Evolutionary conservation across 2,888 invertebrate genomes (phyloP), one percentile per base, ranked within the genome.

Genomic region (Thera britannica): DNA sequence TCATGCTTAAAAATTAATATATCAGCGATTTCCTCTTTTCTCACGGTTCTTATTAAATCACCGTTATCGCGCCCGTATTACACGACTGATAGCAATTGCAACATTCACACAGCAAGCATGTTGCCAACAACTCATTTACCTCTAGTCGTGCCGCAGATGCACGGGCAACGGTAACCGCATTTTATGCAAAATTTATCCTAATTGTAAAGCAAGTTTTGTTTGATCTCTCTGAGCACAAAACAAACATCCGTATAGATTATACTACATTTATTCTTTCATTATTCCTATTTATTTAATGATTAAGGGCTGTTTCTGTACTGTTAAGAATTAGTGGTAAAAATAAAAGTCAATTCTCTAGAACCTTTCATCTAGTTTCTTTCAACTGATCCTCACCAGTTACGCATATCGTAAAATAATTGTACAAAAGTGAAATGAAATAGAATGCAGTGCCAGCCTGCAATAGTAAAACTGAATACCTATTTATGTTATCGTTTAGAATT

Each of bases 41-140:
- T 75, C 77, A 76, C 76, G 74, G 68, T 63, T 71, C 65, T 76
- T 70, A 78, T 80, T 72, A 73, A 76, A 75, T 75, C 64, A 74
- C 72, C 66, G 72, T 68, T 72, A 72, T 67, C 63, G 71, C 62
- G 67, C 62, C 49, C 38, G 69, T 51, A 68, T 70, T 67, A 72
- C 64, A 71, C 67, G 35, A 41, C 57, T 67, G 60, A 67, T 72
- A 69, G 64, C 61, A 58, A 38, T 48, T 12, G 12, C 55, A 5
- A 35, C 46, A 35, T 34, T 64, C 41, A 64, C 9, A 58, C 41
- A 58, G 51, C 51, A 58, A 64, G 48, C 62, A 9, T 48, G 34
- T 44, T 61, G 12, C 56, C 12, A 41, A 12, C 12, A 51, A 51
- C 34, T 3, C 23, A 23, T 56, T 8, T 44, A 44, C 8, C 44